Percentiles rank a stretch among this genome's conserved stretches.
These are phyloP conservation scores for Ovis canadensis DNA, from an alignment of 2,113 vertebrate species.

Conservation along the genomic window DNA sequence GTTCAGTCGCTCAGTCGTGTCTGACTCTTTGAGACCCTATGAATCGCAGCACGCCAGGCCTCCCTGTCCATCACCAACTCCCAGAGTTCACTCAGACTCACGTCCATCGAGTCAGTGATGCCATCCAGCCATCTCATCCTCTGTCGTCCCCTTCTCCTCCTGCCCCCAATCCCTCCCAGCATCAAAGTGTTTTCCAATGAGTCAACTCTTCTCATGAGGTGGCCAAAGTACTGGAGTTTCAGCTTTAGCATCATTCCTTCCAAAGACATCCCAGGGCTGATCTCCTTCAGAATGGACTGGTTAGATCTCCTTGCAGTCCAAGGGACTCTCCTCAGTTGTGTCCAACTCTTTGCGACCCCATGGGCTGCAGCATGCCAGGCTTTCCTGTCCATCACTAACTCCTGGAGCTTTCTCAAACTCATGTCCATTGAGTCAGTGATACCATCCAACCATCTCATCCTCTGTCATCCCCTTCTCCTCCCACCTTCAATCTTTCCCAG, in stretches of 20 bases:
- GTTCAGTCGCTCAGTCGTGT: too few species aligned
- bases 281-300: background rate
- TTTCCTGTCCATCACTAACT: background rate
- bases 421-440: background rate
- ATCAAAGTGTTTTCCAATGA: too few species aligned
- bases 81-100: too few species aligned
- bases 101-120: too few species aligned
- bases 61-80: too few species aligned
- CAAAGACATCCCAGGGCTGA: background rate
- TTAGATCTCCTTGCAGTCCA: background rate
- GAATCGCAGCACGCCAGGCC: too few species aligned
- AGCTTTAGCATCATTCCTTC: background rate
- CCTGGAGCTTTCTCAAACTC: background rate
- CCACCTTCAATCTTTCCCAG: background rate
- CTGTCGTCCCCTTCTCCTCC: too few species aligned
- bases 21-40: too few species aligned
- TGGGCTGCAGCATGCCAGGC: background rate
- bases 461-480: background rate
- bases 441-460: background rate
- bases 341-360: background rate
- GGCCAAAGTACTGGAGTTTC: background rate
- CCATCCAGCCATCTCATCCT: too few species aligned
- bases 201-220: too few species aligned
- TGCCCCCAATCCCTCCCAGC: too few species aligned
- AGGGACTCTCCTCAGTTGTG: background rate